Conservation (phyloP, 2,888 invertebrate species). For the Lasioglossum villosulum region DNA sequence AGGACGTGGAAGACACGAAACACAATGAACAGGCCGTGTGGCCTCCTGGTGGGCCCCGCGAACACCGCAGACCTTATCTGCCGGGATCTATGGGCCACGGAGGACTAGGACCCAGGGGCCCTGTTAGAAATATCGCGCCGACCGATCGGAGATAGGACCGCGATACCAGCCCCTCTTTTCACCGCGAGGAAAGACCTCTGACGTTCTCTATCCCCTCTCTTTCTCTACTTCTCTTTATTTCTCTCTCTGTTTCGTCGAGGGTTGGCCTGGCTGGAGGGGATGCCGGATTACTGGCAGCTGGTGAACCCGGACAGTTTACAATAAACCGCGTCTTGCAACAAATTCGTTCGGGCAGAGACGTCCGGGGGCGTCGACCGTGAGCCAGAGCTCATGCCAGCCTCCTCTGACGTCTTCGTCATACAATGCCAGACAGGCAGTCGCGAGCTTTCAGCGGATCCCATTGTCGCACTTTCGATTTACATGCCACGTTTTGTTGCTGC, state of each 20-base stretch:
- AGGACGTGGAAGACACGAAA: constrained; percentile 62
- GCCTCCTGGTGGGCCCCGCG: constrained; percentile 82
- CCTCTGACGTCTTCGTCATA: constrained; percentile 73
- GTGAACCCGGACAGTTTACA: constrained; percentile 74
- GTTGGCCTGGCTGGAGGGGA: constrained; percentile 47
- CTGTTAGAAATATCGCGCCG: constrained; percentile 83
- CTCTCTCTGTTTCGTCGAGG: not conserved
- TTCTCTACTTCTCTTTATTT: not conserved
- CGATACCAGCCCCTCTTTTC: constrained; percentile 79
- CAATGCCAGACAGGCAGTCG: constrained; percentile 46
- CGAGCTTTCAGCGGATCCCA: constrained; percentile 19
- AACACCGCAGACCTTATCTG: constrained; percentile 82
- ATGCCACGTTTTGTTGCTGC: not conserved
- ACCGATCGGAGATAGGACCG: constrained; percentile 81
- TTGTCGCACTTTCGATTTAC: constrained; percentile 32
- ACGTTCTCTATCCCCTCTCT: constrained; percentile 30
- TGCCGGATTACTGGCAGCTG: constrained; percentile 83
- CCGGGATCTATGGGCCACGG: constrained; percentile 77
- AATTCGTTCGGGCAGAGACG: constrained; percentile 76
- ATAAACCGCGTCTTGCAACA: constrained; percentile 75
- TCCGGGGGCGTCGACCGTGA: constrained; percentile 31
- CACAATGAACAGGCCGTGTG: constrained; percentile 72
- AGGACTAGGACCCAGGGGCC: constrained; percentile 78
- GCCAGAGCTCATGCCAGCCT: not conserved
- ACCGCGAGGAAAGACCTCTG: constrained; percentile 59